A percentile compares a stretch with the other conserved stretches of the same genome.
Conservation (phyloP, 2,888 invertebrate species). For the Schizotus pectinicornis region DNA sequence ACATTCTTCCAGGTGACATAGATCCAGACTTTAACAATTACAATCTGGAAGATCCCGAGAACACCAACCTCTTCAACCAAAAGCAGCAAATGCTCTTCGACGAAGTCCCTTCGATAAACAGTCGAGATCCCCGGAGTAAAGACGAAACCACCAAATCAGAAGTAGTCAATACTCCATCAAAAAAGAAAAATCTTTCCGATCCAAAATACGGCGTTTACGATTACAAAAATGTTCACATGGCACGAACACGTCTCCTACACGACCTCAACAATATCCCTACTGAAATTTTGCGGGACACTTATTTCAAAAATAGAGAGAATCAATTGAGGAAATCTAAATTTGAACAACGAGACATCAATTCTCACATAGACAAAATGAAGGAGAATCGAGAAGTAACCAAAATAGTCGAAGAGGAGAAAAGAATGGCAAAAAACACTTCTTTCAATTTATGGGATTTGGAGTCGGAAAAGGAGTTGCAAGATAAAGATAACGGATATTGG, state of each 20-base stretch:
- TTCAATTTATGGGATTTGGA: constrained; percentile 63
- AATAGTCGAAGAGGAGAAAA: constrained; percentile 49
- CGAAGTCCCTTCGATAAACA: constrained; percentile 35
- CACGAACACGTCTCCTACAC: constrained; percentile 51
- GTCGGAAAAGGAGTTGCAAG: constrained; percentile 62
- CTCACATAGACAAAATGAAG: constrained; percentile 51
- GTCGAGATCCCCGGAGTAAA: constrained; percentile 54
- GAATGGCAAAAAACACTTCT: constrained; percentile 44
- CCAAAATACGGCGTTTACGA: constrained; percentile 49
- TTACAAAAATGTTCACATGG: constrained; percentile 52
- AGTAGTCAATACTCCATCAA: constrained; percentile 21
- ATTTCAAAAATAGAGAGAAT: constrained; percentile 54
- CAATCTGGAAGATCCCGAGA: constrained; percentile 36
- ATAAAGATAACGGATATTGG: constrained; percentile 55
- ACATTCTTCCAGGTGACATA: constrained; percentile 39
- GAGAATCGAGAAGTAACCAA: constrained; percentile 52
- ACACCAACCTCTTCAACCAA: constrained; percentile 41
- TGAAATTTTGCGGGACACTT: constrained; percentile 57
- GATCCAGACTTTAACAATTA: constrained; percentile 32
- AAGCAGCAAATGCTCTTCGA: constrained; percentile 39
- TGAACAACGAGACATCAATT: constrained; percentile 54
- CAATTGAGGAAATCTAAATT: constrained; percentile 54
- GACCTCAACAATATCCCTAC: constrained; percentile 54
- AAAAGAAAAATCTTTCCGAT: constrained; percentile 51
- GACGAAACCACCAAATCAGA: constrained; percentile 26